phyloP scores from a whole-genome alignment of 1,140 invertebrate genomes.

The Calephelis virginiensis region DNA sequence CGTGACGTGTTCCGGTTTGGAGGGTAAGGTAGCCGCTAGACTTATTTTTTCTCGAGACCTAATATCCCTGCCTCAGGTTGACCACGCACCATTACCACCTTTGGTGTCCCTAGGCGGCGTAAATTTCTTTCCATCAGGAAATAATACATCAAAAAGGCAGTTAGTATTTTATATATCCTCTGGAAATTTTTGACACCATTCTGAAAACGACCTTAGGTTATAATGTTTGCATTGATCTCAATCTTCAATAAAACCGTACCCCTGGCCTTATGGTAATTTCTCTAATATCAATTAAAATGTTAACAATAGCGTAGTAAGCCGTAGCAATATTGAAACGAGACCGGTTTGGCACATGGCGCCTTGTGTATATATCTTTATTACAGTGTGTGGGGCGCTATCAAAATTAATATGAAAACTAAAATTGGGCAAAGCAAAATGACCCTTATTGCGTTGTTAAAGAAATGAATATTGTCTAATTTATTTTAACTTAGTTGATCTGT shows the following conservation, averaged over 20 bases:
- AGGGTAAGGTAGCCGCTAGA: too few species aligned
- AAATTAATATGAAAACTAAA: conserved; percentile 12
- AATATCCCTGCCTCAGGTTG: too few species aligned
- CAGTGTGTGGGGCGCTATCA: conserved; percentile 6
- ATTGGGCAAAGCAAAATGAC: neutral
- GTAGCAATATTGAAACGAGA: conserved; percentile 9
- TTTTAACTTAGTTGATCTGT: neutral
- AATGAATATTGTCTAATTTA: neutral
- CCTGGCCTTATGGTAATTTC: conserved; percentile 5
- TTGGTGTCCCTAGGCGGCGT: too few species aligned
- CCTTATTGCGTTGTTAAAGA: neutral
- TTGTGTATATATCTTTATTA: conserved; percentile 14
- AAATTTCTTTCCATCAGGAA: too few species aligned
- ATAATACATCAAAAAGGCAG: too few species aligned
- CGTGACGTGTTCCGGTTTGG: too few species aligned
- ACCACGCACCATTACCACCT: too few species aligned
- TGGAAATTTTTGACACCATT: too few species aligned
- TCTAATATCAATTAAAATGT: conserved; percentile 17
- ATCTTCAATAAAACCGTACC: neutral
- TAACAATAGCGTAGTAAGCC: conserved; percentile 10
- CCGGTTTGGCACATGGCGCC: conserved; percentile 16
- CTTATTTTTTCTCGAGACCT: too few species aligned
- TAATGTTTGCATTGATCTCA: too few species aligned
- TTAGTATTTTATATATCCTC: too few species aligned
- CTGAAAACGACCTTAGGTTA: too few species aligned